Evolutionary conservation across 2,888 invertebrate genomes (phyloP), one percentile per base, ranked within the genome.

Genomic region (Rambutsinella grinnellia): DNA sequence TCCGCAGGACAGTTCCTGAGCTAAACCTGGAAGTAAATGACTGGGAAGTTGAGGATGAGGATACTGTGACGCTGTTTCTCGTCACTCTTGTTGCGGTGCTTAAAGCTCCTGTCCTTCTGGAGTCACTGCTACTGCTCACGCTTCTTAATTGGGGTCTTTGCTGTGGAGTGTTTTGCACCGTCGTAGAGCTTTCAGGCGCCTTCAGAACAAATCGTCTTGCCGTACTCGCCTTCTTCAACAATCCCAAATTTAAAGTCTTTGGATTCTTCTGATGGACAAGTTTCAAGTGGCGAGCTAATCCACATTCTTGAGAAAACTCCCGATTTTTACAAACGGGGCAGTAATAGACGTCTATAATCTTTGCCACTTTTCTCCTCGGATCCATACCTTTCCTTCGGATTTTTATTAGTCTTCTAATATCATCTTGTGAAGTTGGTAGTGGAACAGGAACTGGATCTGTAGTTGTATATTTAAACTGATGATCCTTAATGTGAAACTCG

Each of bases 311-410:
- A 0, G 62, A 57, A 75, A 75, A 75, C 36, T 75, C 75, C 0
- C 67, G 51, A 19, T 67, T 67, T 67, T 67, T 75, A 27, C 75
- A 75, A 6, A 67, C 62, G 1, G 75, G 75, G 36, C 75, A 75
- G 44, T 75, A 75, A 28, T 60, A 66, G 19, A 66, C 72, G 19
- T 66, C 66, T 51, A 60, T 72, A 0, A 28, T 58, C 23, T 57
- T 69, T 2, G 17, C 17, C 24, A 23, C 21, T 19, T 62, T 70
- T 47, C 58, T 54, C 10, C 47, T n/a, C 2, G 61, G 56, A 47
- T 70, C 62, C 15, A 47, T 15, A 3, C 44, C 46, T 24, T 71
- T 71, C 21, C 56, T 23, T 54, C 56, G 49, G 13, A 71, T 21
- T 17, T 36, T 71, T 15, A 71, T 26, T 46, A 71, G 53, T 13